Evolutionary conservation across 1,140 invertebrate genomes (phyloP).

Genomic region (Trichoplusia ni): DNA sequence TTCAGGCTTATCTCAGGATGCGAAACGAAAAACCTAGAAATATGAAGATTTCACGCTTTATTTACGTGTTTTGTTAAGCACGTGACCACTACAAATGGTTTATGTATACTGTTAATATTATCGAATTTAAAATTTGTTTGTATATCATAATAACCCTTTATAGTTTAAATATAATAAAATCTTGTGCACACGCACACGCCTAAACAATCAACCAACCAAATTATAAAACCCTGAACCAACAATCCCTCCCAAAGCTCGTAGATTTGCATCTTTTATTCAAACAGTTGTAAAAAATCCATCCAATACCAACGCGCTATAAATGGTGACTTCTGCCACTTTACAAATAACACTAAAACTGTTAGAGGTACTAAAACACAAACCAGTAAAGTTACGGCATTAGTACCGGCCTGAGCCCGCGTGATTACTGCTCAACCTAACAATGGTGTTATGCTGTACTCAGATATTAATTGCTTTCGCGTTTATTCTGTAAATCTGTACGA

Average conservation of each 20-base stretch:
- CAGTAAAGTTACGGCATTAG: slow-evolving; percentile 12
- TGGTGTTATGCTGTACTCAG: not conserved
- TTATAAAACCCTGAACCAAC: slow-evolving; percentile 1
- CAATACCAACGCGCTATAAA: not conserved
- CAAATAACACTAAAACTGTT: slow-evolving; percentile 17
- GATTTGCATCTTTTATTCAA: slow-evolving; percentile 23
- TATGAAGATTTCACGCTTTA: no score
- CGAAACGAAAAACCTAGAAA: no score
- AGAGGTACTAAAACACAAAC: slow-evolving; percentile 5
- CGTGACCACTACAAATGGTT: no score
- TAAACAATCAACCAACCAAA: not conserved
- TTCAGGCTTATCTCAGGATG: no score
- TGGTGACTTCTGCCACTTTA: not conserved
- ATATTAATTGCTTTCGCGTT: no score
- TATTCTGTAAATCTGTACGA: no score
- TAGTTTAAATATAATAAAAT: not conserved
- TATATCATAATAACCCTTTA: no score
- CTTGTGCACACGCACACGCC: not conserved
- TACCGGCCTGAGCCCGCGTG: not conserved
- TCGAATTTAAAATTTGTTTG: no score
- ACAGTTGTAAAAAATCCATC: slow-evolving; percentile 24
- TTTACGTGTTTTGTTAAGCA: no score
- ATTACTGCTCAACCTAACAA: slow-evolving; percentile 10
- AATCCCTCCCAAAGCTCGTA: not conserved
- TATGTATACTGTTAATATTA: no score